phyloP scores from a whole-genome alignment of 1,140 invertebrate species.

The Ceratosolen solmsi region DNA sequence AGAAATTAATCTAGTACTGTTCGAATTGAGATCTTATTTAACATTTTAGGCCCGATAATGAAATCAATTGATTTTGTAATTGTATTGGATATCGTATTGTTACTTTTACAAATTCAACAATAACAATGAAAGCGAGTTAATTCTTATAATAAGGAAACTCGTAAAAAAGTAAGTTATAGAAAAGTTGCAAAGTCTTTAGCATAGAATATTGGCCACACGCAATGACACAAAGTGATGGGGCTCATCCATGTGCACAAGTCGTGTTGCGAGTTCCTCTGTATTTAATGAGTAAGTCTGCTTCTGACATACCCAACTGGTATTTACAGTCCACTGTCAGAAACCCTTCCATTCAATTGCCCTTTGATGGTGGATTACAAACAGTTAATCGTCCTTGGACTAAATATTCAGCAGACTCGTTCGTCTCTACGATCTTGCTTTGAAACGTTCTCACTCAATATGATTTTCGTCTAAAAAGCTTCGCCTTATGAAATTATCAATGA shows the following conservation, averaged over 20 bases:
- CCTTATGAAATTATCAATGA: too few relatives aligned
- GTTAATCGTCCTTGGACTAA: not conserved
- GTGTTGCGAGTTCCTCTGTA: not conserved
- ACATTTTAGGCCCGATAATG: too few relatives aligned
- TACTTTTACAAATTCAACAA: too few relatives aligned
- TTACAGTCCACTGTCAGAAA: slow-evolving; percentile 8
- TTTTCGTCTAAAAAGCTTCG: too few relatives aligned
- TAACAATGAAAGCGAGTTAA: not conserved
- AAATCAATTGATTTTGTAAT: too few relatives aligned
- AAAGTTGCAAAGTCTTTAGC: not conserved
- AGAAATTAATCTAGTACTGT: too few relatives aligned
- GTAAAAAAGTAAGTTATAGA: not conserved
- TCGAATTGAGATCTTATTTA: too few relatives aligned
- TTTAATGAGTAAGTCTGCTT: slow-evolving; percentile 29
- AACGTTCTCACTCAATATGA: not conserved
- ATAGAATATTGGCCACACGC: not conserved
- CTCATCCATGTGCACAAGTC: not conserved
- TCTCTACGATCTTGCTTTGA: not conserved
- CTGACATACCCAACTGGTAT: slow-evolving; percentile 26
- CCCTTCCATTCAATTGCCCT: slow-evolving; percentile 37
- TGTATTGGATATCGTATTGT: too few relatives aligned
- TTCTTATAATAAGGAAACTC: not conserved
- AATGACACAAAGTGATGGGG: slow-evolving; percentile 9
- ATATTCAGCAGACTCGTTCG: not conserved
- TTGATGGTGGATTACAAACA: not conserved